Base-by-base conservation (phyloP, 2,113 vertebrate genomes). In the Misgurnus anguillicaudatus region DNA sequence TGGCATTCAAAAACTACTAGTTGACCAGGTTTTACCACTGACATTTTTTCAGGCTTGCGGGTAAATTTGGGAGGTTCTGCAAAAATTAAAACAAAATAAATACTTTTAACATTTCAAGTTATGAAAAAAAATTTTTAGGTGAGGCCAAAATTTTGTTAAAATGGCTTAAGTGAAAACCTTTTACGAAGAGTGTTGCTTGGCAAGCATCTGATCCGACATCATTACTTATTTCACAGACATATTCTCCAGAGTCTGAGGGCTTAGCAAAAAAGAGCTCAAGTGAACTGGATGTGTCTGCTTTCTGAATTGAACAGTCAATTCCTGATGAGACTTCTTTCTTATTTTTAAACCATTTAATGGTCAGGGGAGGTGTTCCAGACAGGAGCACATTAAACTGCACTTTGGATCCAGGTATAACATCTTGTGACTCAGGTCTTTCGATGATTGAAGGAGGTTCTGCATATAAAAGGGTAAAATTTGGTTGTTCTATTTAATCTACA, bases 311-410 rank as follows among this genome's bases (percentile, higher is more conserved):
- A 85, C 94, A 94, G 87, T 92, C 93, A 0, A 93, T 88, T 41
- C 94, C 94, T 0, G 97, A 94, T 42, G 94, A 83, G 74, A 99
- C 86, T 84, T 97, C 96, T 81, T 95, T 98, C 87, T 94, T 94
- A 84, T 97, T 93, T 89, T 96, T 98, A 91, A 98, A 97, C 98
- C 98, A 99, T 77, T 96, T 98, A 83, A 95, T 97, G 48, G 91
- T 93, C 85, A 99, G 86, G 17, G 98, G 97, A 4, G 94, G 90
- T 0, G 97, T 96, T 55, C 98, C 98, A 79, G 93, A 94, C 58
- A 98, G 84, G 80, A 96, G 87, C 0, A 94, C 92, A 78, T 93
- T 95, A 86, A 99, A 94, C 31, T 95, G 94, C 82, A 98, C 96
- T 88, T 94, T 95, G 75, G 95, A 91, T 51, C 90, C 94, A 11